Evolutionary conservation across 1,140 invertebrate genomes (phyloP).

Genomic region (Mylabris phalerata): DNA sequence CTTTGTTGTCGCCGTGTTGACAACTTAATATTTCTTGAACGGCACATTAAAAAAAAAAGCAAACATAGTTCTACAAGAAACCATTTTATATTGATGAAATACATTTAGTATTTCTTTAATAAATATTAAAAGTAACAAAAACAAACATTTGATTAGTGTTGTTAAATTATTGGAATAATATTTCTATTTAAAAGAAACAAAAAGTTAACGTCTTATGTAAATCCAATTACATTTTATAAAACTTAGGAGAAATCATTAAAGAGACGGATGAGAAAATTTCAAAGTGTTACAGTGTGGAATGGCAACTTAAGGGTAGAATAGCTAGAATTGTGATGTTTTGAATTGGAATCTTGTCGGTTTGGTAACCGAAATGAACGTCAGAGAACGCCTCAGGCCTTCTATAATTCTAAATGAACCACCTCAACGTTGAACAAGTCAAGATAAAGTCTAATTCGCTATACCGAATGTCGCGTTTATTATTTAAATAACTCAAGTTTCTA

Average conservation of each 20-base stretch:
- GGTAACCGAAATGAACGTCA: conserved; percentile 13
- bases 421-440: conserved; percentile 8
- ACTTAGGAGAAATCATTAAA: conserved; percentile 4
- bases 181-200: conserved; percentile 1
- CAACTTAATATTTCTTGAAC: no score
- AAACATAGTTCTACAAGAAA: no score
- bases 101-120: no score
- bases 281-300: conserved; percentile 11
- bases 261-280: conserved; percentile 11
- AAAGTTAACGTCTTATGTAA: neutral
- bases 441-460: conserved; percentile 10
- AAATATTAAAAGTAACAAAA: no score
- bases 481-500: conserved; percentile 14
- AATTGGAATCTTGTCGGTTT: conserved; percentile 13
- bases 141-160: no score
- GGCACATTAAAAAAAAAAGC: no score
- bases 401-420: conserved; percentile 15
- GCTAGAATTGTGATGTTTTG: conserved; percentile 12
- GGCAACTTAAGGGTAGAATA: conserved; percentile 3
- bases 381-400: conserved; percentile 8
- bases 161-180: no score
- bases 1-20: no score
- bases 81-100: no score
- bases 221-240: conserved; percentile 12
- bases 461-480: conserved; percentile 12